Base-by-base conservation (phyloP, 2,888 invertebrate species). In the Drosophila mulleri region DNA sequence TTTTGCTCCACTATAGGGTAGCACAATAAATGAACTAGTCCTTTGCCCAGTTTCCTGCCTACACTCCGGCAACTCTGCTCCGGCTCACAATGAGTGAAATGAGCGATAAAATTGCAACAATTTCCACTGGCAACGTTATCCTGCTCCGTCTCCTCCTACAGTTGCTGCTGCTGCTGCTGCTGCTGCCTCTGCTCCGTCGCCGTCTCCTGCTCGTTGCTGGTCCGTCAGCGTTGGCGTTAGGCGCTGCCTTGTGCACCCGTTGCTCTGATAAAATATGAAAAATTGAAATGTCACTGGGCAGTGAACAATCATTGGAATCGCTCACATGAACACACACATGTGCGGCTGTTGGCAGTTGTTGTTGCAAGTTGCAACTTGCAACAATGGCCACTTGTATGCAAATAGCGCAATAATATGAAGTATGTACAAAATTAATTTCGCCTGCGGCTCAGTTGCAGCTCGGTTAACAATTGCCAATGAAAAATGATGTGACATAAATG, bases 101-200 rank as follows among this genome's bases (percentile, higher is more conserved):
- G 86, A 87, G 90, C 87, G 78, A 83, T 88, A 80, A 88, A 89
- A 88, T 89, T 88, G 90, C 83, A 90, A 82, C 83, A 83, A 82
- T 80, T 87, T 88, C 72, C 78, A 78, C 79, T 82, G 60, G 73
- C 77, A 68, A 50, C 58, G 56, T 68, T 35, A 44, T n/a, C n/a
- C 39, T 54, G 35, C 54, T 16, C n/a, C 54, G 11, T 4, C 35
- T 9, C 37, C 52, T 52, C 12, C 37, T 20, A 18, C 35, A 20
- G 23, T 16, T 53, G 23, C 52, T 35, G 18, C 50, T 20, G 35
- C 32, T 18, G 12, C 23, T 39, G 37, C 39, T 20, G 23, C 52
- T 48, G n/a, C 48, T 7, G 32, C 32, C 12, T 0, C 26, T 26
- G 26, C 26, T 7, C 7, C 37, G 12, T 5, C 16, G 1, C 14